These are phyloP conservation scores for Xylota sylvarum DNA, from an alignment of 2,888 invertebrate species.

Conservation along the genomic window DNA sequence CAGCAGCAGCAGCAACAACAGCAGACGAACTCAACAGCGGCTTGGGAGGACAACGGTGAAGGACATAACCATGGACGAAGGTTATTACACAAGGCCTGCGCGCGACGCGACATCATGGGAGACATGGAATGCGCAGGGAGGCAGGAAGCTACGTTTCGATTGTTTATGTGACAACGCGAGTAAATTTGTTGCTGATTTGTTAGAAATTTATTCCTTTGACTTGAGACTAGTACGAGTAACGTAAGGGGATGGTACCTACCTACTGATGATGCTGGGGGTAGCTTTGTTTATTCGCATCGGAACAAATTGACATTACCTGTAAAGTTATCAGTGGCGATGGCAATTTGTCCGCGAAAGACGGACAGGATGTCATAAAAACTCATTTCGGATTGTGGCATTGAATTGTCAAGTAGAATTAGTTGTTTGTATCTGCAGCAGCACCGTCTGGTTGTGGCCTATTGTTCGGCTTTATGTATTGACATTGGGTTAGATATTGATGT, in stretches of 20 bases:
- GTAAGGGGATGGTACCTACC: not conserved
- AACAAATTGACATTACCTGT: constrained; percentile 53
- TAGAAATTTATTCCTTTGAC: constrained; percentile 69
- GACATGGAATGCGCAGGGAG: constrained; percentile 16
- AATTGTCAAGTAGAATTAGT: constrained; percentile 37
- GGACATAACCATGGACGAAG: constrained; percentile 66
- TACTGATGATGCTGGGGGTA: constrained; percentile 5
- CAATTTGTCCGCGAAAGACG: constrained; percentile 55
- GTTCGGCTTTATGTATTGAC: constrained; percentile 18
- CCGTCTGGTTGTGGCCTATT: constrained; percentile 6
- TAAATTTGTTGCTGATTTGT: constrained; percentile 77
- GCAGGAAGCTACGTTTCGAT: constrained; percentile 54
- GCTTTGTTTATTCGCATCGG: constrained; percentile 48
- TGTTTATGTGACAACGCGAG: constrained; percentile 72
- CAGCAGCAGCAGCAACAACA: not conserved
- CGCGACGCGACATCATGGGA: not conserved
- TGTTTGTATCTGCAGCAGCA: not conserved
- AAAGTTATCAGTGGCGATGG: constrained; percentile 40
- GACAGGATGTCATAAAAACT: constrained; percentile 64
- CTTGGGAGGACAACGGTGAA: constrained; percentile 53
- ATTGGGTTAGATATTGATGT: no score
- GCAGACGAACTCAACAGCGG: no score
- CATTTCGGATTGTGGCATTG: constrained; percentile 50
- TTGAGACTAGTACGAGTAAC: not conserved
- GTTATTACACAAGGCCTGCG: constrained; percentile 51